Evolutionary conservation across 2,113 vertebrate species (phyloP).

Genomic region (Sakesphorus luctuosus): DNA sequence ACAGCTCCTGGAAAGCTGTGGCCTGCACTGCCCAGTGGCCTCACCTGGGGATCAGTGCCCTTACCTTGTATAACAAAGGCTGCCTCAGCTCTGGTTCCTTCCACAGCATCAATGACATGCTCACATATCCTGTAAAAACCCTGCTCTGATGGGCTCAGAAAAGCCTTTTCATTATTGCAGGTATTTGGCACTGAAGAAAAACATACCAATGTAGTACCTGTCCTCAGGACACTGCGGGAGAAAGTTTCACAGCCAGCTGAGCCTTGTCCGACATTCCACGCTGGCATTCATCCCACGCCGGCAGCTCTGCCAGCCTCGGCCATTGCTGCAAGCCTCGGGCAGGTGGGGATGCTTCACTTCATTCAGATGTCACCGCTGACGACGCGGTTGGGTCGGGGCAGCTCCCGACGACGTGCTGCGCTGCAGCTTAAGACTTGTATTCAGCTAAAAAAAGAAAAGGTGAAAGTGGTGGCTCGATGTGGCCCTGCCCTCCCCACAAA

Average conservation of each 20-base stretch:
- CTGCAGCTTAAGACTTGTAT: not conserved
- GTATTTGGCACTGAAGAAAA: not conserved
- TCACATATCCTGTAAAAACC: not conserved
- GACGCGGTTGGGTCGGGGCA: fast-evolving
- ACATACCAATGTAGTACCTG: fast-evolving
- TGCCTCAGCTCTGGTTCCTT: not conserved
- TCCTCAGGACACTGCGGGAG: not conserved
- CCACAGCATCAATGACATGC: not conserved
- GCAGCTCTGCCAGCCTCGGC: not conserved
- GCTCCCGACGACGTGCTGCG: fast-evolving
- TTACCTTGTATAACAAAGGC: fast-evolving
- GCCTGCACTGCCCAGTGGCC: not conserved
- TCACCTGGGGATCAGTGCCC: not conserved
- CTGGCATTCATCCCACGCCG: not conserved
- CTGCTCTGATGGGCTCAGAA: not conserved
- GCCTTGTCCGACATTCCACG: fast-evolving
- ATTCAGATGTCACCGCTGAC: fast-evolving
- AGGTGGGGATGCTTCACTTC: not conserved
- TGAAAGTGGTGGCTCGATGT: not conserved
- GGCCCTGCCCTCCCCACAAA: not conserved
- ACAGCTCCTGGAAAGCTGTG: not conserved
- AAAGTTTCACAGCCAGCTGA: not conserved
- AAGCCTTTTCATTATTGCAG: not conserved
- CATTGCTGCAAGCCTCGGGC: not conserved
- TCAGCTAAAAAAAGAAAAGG: not conserved